Evolutionary conservation across 2,888 invertebrate genomes (phyloP).

Genomic region (Drosophila kanekoi): DNA sequence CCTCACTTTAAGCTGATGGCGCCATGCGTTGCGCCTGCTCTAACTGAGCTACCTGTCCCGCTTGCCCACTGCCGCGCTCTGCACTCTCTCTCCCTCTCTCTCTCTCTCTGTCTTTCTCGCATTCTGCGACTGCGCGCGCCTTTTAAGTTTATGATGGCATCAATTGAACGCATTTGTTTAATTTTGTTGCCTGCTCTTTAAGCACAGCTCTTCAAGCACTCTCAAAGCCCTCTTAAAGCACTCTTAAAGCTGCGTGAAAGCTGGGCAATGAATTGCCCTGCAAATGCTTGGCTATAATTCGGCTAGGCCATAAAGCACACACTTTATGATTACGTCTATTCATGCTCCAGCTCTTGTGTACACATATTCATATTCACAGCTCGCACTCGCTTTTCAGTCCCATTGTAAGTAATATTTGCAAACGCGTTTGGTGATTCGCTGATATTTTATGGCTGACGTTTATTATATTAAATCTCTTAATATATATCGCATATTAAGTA

Average conservation of each 20-base stretch:
- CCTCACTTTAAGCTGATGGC: constrained; percentile 78
- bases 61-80: constrained; percentile 15
- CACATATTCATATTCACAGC: constrained; percentile 6
- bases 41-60: constrained; percentile 48
- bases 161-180: constrained; percentile 50
- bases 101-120: background rate
- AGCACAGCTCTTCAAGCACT: constrained; percentile 21
- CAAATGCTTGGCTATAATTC: constrained; percentile 29
- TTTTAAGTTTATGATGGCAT: constrained; percentile 62
- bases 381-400: constrained; percentile 18
- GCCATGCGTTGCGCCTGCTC: constrained; percentile 68
- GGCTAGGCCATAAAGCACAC: constrained; percentile 34
- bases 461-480: constrained; percentile 67
- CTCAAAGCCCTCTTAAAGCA: constrained; percentile 17
- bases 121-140: constrained; percentile 66
- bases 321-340: constrained; percentile 44
- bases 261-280: constrained; percentile 18
- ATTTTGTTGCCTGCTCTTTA: constrained; percentile 20
- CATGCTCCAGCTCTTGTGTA: constrained; percentile 10
- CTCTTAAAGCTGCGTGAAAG: constrained; percentile 23
- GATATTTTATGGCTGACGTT: constrained; percentile 66
- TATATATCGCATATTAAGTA: constrained; percentile 32
- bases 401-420: constrained; percentile 48
- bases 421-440: constrained; percentile 50
- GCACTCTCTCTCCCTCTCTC: background rate